Evolutionary conservation across 1,140 invertebrate genomes (phyloP).

Genomic region (Globodera ellingtonae): DNA sequence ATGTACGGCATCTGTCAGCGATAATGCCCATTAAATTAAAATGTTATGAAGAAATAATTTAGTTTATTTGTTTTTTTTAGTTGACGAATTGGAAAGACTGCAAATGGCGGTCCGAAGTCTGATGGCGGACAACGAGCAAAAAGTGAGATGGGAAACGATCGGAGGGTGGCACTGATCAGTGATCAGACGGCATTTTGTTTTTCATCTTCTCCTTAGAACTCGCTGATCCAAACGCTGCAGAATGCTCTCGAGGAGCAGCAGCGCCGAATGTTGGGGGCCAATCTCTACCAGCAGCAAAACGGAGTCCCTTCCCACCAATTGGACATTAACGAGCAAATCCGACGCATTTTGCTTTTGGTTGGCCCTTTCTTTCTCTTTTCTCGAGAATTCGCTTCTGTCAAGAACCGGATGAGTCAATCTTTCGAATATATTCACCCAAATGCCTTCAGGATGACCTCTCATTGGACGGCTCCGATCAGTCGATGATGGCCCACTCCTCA

Average conservation of each 20-base stretch:
- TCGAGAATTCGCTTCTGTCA: no score
- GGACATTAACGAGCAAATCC: conserved; percentile 59
- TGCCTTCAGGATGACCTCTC: conserved; percentile 50
- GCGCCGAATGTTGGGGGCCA: neutral
- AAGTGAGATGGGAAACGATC: conserved; percentile 59
- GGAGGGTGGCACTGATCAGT: neutral
- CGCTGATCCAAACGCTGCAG: conserved; percentile 67
- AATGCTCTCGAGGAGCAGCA: conserved; percentile 64
- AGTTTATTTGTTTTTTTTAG: conserved; percentile 60
- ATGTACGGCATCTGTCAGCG: no score
- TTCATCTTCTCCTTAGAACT: conserved; percentile 58
- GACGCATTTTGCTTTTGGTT: conserved; percentile 26
- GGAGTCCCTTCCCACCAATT: conserved; percentile 29
- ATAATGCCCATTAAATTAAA: no score
- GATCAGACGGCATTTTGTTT: no score
- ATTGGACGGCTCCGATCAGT: conserved; percentile 59
- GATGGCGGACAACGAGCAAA: conserved; percentile 70
- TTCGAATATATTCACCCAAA: no score
- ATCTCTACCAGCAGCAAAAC: neutral
- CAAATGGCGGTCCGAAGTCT: conserved; percentile 68
- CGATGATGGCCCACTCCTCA: conserved; percentile 63
- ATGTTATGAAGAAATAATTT: no score
- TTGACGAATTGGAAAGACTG: conserved; percentile 68
- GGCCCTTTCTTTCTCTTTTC: neutral
- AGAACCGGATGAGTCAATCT: no score